These are phyloP conservation scores for Belonocnema kinseyi DNA, from an alignment of 1,140 invertebrate species.

Conservation along the genomic window DNA sequence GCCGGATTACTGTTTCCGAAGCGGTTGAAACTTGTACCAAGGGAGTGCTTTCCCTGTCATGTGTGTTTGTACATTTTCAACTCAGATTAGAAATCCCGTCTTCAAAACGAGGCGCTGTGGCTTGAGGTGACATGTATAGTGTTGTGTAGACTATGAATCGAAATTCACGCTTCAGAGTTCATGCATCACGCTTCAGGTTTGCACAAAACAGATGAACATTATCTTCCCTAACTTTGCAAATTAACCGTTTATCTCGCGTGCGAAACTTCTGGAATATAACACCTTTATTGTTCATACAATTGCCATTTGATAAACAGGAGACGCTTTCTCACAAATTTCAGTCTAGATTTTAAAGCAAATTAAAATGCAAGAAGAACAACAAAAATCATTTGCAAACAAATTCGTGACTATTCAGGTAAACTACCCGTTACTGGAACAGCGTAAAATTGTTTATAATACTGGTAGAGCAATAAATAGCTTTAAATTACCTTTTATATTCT, in stretches of 20 bases:
- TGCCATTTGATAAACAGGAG: not conserved
- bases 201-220: conserved; percentile 7
- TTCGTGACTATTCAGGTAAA: too few species aligned
- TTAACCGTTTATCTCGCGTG: not conserved
- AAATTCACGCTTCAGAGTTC: conserved; percentile 18
- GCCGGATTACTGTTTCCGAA: conserved; percentile 24
- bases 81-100: conserved; percentile 27
- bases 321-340: not conserved
- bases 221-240: not conserved
- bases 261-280: not conserved
- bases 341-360: not conserved
- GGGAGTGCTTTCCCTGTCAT: conserved; percentile 19
- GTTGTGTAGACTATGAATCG: not conserved
- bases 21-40: conserved; percentile 10
- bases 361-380: not conserved
- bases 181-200: conserved; percentile 11
- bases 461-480: too few species aligned
- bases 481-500: too few species aligned
- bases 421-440: too few species aligned
- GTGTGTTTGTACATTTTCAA: conserved; percentile 25
- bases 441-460: too few species aligned
- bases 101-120: conserved; percentile 3
- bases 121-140: not conserved
- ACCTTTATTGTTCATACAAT: not conserved
- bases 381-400: too few species aligned